Base-by-base conservation (phyloP, 1,140 invertebrate genomes). In the Hormaphis cornu region DNA sequence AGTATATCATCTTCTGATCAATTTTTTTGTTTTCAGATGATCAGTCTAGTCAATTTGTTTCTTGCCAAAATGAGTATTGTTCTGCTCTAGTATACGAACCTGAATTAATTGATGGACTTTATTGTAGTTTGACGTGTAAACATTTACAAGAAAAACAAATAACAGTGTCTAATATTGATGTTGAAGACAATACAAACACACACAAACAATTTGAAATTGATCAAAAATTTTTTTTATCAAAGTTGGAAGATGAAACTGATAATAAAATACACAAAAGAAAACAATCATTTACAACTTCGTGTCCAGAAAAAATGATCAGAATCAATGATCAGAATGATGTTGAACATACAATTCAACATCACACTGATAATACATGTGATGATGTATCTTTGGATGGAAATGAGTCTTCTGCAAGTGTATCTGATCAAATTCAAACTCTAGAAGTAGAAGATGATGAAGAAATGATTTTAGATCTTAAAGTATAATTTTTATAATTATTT, bases 241-340 rank as follows among this genome's bases (percentile, higher is more conserved):
- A 50, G 24, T 48, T 50, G 12, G 61, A 22, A 66, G n/a, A n/a
- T n/a, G n/a, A n/a, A n/a, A n/a, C n/a, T n/a, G n/a, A n/a, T n/a
- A 66, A 35, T 50, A 66, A 44, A 66, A 66, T 50, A 30, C n/a
- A 66, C 35, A 66, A 50, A 18, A 66, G 44, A 10, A 66, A 66
- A 24, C 61, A 66, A 22, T 10, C 16, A 20, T 50, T 66, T 9
- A 33, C 18, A 20, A 9, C 14, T 50, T 30, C 59, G 12, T 22
- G n/a, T 35, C 14, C 44, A 1, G 14, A 24, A 0, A 35, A 66
- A 16, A 50, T n/a, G 1, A 3, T 18, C 24, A 10, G 5, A n/a
- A 66, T 22, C 33, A 14, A 63, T 24, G 28, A 46, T 33, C 50
- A 3, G 18, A 10, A 63, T 28, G 1, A 44, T 44, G 2, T 10